A percentile compares a stretch with the other conserved stretches of the same genome.
phyloP scores from a whole-genome alignment of 2,113 vertebrate species.

The Phylloscopus trochilus region DNA sequence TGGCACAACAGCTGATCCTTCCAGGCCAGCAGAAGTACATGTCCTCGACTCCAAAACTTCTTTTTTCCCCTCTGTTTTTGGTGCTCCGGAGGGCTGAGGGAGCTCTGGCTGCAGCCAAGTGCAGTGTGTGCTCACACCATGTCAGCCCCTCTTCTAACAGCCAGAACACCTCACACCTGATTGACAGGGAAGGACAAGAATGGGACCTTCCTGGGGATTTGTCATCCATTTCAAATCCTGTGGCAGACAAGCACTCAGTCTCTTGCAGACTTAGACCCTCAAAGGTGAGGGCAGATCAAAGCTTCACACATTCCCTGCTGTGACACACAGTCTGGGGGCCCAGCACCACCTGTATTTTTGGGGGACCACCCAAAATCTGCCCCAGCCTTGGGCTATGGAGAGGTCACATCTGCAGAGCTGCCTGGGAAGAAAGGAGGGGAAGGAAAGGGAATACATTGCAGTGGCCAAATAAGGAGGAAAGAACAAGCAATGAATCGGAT shows the following conservation, averaged over 20 bases:
- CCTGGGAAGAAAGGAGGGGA: not conserved
- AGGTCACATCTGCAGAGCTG: not conserved
- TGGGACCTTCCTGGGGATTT: not conserved
- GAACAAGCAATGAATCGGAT: not conserved
- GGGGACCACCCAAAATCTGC: not conserved
- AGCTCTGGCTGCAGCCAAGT: not conserved
- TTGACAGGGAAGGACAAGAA: not conserved
- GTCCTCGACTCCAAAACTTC: not conserved
- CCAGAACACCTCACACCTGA: not conserved
- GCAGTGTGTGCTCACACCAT: accelerated
- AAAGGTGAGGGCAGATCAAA: not conserved
- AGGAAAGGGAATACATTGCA: not conserved
- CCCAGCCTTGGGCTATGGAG: not conserved
- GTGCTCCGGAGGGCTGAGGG: not conserved
- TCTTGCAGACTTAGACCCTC: not conserved
- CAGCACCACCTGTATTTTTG: not conserved
- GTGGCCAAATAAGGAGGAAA: not conserved
- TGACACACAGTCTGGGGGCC: not conserved
- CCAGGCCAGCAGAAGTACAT: not conserved
- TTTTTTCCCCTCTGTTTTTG: not conserved
- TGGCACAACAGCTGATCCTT: not conserved
- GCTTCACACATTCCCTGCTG: not conserved
- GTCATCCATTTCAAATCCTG: not conserved
- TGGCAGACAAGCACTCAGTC: not conserved
- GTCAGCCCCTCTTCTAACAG: not conserved